These are phyloP conservation scores for Drosophila pallidifrons DNA, from an alignment of 1,140 invertebrate genomes.

Conservation along the genomic window DNA sequence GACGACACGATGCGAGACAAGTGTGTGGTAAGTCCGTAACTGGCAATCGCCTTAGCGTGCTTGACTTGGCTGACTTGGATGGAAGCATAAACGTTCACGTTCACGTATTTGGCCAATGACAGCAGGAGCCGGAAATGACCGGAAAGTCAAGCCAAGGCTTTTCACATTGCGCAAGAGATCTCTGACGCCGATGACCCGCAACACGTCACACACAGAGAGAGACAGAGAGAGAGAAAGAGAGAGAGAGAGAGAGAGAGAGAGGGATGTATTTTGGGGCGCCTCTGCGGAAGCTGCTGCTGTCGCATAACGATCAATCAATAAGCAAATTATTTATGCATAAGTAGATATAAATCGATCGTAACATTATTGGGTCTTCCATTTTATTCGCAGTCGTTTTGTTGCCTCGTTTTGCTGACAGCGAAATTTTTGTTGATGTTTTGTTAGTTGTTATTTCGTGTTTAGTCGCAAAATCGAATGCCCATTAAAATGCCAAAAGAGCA, in stretches of 20 bases:
- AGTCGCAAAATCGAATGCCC: constrained; percentile 22
- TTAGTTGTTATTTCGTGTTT: background rate
- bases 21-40: constrained; percentile 9
- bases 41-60: background rate
- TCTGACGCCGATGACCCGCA: constrained; percentile 20
- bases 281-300: constrained; percentile 28
- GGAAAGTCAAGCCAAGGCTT: constrained; percentile 1
- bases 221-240: background rate
- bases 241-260: no score
- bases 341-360: constrained; percentile 25
- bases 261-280: background rate
- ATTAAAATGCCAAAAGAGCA: constrained; percentile 48
- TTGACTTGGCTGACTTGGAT: background rate
- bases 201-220: constrained; percentile 9
- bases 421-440: constrained; percentile 35
- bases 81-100: background rate
- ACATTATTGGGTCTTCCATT: constrained; percentile 35
- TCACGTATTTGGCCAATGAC: constrained; percentile 20
- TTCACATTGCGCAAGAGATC: constrained; percentile 23
- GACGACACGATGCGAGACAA: no score
- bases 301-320: constrained; percentile 48
- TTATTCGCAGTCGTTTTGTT: constrained; percentile 9
- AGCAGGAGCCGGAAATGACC: constrained; percentile 47
- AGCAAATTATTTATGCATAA: constrained; percentile 44
- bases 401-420: constrained; percentile 35